Conservation (phyloP, 1,140 invertebrate species). For the Anoplolepis gracilipes region DNA sequence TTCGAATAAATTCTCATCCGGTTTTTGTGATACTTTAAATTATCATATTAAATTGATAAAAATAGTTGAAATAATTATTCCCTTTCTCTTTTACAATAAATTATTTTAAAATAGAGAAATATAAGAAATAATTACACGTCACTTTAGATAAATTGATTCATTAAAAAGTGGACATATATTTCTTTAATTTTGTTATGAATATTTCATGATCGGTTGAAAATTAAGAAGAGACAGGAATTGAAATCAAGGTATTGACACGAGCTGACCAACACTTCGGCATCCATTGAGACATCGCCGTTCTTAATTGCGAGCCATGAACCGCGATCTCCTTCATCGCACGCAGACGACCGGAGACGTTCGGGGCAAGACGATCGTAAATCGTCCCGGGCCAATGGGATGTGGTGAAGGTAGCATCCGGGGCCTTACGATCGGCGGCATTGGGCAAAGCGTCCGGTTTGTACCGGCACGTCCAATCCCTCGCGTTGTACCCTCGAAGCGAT, state of each 20-base stretch:
- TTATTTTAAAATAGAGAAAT: neutral
- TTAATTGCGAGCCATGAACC: slow-evolving; percentile 65
- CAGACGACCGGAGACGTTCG: slow-evolving; percentile 59
- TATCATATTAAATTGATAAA: slow-evolving; percentile 3
- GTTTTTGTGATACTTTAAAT: neutral
- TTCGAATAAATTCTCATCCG: neutral
- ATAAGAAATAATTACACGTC: neutral
- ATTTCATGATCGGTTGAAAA: neutral
- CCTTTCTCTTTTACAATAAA: neutral
- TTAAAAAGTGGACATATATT: slow-evolving; percentile 5
- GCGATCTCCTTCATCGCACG: slow-evolving; percentile 68
- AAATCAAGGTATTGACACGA: slow-evolving; percentile 4
- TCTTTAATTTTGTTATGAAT: neutral
- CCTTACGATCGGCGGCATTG: slow-evolving; percentile 70
- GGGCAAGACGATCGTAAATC: slow-evolving; percentile 81
- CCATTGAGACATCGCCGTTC: slow-evolving; percentile 73
- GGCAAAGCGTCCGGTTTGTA: slow-evolving; percentile 62
- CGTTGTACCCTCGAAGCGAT: slow-evolving; percentile 79
- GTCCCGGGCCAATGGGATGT: slow-evolving; percentile 80
- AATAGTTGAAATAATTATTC: neutral
- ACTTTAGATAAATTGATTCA: neutral
- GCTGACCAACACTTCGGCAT: neutral
- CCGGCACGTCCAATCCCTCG: slow-evolving; percentile 77
- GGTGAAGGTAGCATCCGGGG: slow-evolving; percentile 62
- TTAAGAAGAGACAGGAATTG: neutral